phyloP scores from a whole-genome alignment of 2,113 vertebrate genomes.

The Tympanuchus pallidicinctus region DNA sequence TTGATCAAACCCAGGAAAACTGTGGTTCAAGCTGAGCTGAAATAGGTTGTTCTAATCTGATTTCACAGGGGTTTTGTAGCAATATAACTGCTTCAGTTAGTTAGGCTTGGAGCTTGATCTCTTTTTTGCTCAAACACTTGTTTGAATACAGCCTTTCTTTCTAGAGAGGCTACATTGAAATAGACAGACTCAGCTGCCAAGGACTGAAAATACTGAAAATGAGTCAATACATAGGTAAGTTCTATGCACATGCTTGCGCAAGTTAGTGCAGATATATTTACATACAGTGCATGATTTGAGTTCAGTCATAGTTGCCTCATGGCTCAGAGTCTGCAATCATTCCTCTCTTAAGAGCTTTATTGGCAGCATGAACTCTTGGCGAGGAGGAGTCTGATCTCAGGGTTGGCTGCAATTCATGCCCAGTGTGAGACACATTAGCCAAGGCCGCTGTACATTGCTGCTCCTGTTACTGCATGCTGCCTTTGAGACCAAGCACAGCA shows the following conservation, averaged over 20 bases:
- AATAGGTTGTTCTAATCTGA: not conserved
- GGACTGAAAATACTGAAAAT: not conserved
- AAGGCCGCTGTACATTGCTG: not conserved
- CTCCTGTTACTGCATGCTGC: not conserved
- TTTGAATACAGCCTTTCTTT: not conserved
- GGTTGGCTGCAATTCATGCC: not conserved
- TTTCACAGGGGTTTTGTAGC: fast-evolving
- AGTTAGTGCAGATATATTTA: not conserved
- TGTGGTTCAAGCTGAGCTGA: not conserved
- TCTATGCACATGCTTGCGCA: not conserved
- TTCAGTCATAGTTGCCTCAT: not conserved
- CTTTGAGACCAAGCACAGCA: not conserved
- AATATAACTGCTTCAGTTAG: not conserved
- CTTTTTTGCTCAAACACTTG: not conserved
- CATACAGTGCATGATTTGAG: not conserved
- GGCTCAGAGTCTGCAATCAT: not conserved
- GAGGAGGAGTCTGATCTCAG: not conserved
- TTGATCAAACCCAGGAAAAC: not conserved
- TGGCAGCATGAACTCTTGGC: not conserved
- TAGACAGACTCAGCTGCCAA: not conserved
- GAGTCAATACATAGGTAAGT: not conserved
- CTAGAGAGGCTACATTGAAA: not conserved
- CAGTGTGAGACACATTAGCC: not conserved
- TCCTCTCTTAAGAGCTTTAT: not conserved
- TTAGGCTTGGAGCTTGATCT: not conserved